Evolutionary conservation across 2,797 vertebrate genomes (phyloP), one percentile per base, ranked within the genome.

Genomic region (Rhinophrynus dorsalis): DNA sequence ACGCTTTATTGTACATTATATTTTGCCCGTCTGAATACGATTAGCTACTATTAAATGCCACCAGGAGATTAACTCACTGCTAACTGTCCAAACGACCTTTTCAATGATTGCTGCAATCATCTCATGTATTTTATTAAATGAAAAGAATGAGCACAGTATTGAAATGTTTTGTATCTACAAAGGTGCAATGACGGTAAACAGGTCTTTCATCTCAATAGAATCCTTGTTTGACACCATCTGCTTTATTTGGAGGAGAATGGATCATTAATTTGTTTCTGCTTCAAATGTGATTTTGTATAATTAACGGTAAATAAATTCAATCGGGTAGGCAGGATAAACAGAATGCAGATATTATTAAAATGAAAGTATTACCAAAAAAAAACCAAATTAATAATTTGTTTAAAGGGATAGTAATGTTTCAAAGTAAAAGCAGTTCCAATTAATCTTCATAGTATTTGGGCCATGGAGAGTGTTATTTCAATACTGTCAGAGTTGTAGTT

Each of bases 221-320:
- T 59, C 23, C 26, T 13, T 30, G 70, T 52, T 59, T 70, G 59
- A 47, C 29, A 74, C 71, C 75, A 80, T 78, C 65, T 80, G 78
- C 67, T 70, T 13, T 12, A 72, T 64, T 55, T 75, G 44, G 23
- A 37, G 54, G 59, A 56, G 66, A 68, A 63, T 55, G 63, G 75
- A 74, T 78, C 71, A 63, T 67, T 60, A 24, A 57, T 74, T 79
- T 57, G 79, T 72, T 65, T 54, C 47, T 27, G 68, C 56, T 38
- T 68, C 37, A 29, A 40, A 42, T 52, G 60, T 48, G 48, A 17
- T 37, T 48, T 38, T 75, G 51, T 54, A 61, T 27, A 67, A 56
- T 77, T 80, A 60, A 75, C n/a, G n/a, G n/a, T n/a, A n/a, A n/a
- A n/a, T n/a, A n/a, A n/a, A n/a, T n/a, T n/a, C n/a, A n/a, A n/a